These are phyloP conservation scores for Contarinia nasturtii DNA, from an alignment of 1,140 invertebrate species.

Conservation along the genomic window DNA sequence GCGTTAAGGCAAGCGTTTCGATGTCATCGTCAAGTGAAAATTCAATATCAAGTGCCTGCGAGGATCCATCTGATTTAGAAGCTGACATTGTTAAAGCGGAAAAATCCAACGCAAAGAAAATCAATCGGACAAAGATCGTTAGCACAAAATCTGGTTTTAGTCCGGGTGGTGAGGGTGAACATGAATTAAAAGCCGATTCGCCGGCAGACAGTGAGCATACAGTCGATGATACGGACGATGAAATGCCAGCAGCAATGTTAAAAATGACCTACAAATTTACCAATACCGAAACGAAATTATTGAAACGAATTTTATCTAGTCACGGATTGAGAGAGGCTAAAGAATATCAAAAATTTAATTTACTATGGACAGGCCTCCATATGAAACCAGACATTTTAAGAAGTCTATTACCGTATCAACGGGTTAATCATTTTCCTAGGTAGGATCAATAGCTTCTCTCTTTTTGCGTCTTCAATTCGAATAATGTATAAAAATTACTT, in stretches of 20 bases:
- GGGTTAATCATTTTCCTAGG: conserved; percentile 89
- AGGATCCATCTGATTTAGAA: conserved; percentile 11
- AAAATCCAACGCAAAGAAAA: background rate
- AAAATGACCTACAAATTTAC: conserved; percentile 63
- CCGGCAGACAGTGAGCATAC: background rate
- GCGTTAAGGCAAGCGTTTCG: conserved; percentile 7
- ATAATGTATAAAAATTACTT: too few relatives aligned
- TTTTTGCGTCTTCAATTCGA: background rate
- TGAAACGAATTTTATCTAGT: conserved; percentile 48
- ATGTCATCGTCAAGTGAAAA: conserved; percentile 17
- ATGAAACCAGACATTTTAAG: conserved; percentile 73
- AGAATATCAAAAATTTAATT: conserved; percentile 53
- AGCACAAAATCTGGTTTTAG: background rate
- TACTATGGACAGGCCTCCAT: conserved; percentile 81
- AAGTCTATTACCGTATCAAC: conserved; percentile 61
- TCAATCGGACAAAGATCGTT: background rate
- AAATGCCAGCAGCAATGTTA: conserved; percentile 47
- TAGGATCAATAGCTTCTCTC: conserved; percentile 23
- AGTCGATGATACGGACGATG: background rate
- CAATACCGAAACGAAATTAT: conserved; percentile 59
- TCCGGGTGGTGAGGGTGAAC: background rate
- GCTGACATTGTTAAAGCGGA: conserved; percentile 6
- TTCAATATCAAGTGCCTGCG: conserved; percentile 17
- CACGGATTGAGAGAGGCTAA: conserved; percentile 50
- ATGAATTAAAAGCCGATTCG: background rate